A percentile compares a stretch with the other conserved stretches of the same genome.
Conservation (phyloP, 2,888 invertebrate genomes). For the Lasioglossum calceatum region DNA sequence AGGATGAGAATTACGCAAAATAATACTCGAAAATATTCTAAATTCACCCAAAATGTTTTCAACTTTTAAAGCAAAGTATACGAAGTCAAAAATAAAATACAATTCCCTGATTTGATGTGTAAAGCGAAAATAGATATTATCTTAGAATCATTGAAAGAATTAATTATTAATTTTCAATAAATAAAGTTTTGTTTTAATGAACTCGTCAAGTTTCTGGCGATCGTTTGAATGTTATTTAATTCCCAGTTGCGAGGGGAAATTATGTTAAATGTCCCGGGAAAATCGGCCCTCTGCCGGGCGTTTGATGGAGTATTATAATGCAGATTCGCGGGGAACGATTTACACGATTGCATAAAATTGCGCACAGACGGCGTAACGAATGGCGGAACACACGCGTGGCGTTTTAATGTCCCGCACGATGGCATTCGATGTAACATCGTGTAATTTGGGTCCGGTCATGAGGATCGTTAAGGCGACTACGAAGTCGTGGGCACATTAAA, state of each 20-base stretch:
- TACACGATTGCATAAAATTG: slow-evolving; percentile 46
- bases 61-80: not conserved
- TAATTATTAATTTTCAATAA: not conserved
- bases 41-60: too few species aligned
- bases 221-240: slow-evolving; percentile 8
- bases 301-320: slow-evolving; percentile 47
- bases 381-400: slow-evolving; percentile 49
- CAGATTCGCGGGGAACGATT: slow-evolving; percentile 37
- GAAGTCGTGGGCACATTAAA: slow-evolving; percentile 75
- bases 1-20: too few species aligned
- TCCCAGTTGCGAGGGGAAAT: not conserved
- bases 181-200: not conserved
- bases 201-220: not conserved
- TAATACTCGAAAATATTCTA: too few species aligned
- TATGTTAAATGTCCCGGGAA: slow-evolving; percentile 19
- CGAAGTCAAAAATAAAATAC: not conserved
- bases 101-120: not conserved
- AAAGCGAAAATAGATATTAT: not conserved
- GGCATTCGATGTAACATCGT: slow-evolving; percentile 56
- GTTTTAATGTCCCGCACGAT: slow-evolving; percentile 71
- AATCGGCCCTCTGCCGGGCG: slow-evolving; percentile 14
- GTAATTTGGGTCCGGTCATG: slow-evolving; percentile 60
- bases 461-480: slow-evolving; percentile 74
- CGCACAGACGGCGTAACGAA: slow-evolving; percentile 37
- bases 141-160: not conserved